A percentile compares a stretch with the other conserved stretches of the same genome.
Conservation (phyloP, 2,888 invertebrate genomes). For the Spatulosminthurus flaviceps region DNA sequence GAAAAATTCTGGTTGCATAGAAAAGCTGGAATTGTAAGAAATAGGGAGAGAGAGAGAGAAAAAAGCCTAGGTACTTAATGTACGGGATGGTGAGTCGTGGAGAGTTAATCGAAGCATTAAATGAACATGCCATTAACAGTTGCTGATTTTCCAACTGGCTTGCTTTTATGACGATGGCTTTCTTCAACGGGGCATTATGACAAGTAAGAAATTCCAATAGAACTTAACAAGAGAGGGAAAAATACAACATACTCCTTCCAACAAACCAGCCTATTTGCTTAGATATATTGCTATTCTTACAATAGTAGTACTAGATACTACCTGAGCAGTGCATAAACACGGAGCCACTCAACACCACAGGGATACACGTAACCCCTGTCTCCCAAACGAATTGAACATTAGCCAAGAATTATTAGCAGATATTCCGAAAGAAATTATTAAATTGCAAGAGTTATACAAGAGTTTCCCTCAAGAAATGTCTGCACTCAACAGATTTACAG, state of each 20-base stretch:
- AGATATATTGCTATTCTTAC: no score
- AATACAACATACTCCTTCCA: no score
- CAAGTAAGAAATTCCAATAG: conserved; percentile 19
- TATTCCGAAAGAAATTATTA: background rate
- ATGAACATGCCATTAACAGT: conserved; percentile 63
- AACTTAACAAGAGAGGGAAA: background rate
- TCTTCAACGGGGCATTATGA: conserved; percentile 1
- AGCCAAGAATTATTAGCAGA: background rate
- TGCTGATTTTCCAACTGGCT: conserved; percentile 59
- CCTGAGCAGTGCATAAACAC: no score
- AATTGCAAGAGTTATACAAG: background rate
- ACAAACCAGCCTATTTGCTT: no score
- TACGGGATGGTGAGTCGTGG: background rate
- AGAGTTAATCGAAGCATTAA: conserved; percentile 61
- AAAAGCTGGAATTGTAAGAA: no score
- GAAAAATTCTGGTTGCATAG: no score
- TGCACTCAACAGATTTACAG: conserved; percentile 12
- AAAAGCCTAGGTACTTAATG: no score
- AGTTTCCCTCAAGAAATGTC: background rate
- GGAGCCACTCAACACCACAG: no score
- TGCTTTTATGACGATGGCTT: conserved; percentile 58
- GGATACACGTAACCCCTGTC: no score
- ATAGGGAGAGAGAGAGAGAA: no score
- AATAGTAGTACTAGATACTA: no score
- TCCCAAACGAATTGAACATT: background rate